Evolutionary conservation across 2,113 vertebrate genomes (phyloP).

Genomic region (Dunckerocampus dactyliophorus): DNA sequence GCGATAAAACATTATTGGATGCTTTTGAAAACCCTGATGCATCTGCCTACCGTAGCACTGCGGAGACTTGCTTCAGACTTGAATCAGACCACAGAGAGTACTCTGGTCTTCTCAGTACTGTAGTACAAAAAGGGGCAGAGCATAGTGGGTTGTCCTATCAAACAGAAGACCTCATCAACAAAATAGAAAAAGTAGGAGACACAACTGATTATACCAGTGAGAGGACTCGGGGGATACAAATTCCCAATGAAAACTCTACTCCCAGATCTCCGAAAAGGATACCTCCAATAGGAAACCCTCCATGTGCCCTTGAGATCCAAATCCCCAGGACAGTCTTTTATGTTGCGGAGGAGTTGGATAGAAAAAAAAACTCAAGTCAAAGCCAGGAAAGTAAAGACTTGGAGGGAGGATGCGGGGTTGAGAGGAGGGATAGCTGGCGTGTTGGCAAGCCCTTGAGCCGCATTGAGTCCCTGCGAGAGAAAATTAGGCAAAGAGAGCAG

Average conservation of each 20-base stretch:
- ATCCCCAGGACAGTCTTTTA: slow-evolving; percentile 71
- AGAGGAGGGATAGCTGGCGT: slow-evolving; percentile 67
- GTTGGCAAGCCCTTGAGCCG: slow-evolving; percentile 66
- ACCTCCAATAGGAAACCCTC: slow-evolving; percentile 2
- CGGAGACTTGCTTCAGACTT: slow-evolving; percentile 19
- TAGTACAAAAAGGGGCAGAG: slow-evolving; percentile 26
- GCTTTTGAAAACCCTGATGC: slow-evolving; percentile 19
- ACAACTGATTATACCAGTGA: slow-evolving; percentile 31
- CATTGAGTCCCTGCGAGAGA: slow-evolving; percentile 68
- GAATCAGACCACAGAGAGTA: slow-evolving; percentile 44
- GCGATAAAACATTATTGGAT: slow-evolving; percentile 12
- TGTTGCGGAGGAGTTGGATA: slow-evolving; percentile 53
- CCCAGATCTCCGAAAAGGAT: slow-evolving; percentile 39
- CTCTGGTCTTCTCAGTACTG: slow-evolving; percentile 33
- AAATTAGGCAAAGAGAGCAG: slow-evolving; percentile 57
- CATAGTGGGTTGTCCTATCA: slow-evolving; percentile 48
- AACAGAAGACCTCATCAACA: slow-evolving; percentile 51
- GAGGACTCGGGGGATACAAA: slow-evolving; percentile 23
- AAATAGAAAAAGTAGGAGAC: slow-evolving; percentile 48
- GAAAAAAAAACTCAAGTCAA: slow-evolving; percentile 23
- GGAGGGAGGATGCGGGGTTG: slow-evolving; percentile 35
- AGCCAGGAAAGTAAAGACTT: slow-evolving; percentile 28
- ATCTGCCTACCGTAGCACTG: background rate
- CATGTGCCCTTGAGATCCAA: slow-evolving; percentile 35
- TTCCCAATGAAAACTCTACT: background rate